Evolutionary conservation across 1,140 invertebrate species (phyloP).

Genomic region (Ctenoplectra terminalis): DNA sequence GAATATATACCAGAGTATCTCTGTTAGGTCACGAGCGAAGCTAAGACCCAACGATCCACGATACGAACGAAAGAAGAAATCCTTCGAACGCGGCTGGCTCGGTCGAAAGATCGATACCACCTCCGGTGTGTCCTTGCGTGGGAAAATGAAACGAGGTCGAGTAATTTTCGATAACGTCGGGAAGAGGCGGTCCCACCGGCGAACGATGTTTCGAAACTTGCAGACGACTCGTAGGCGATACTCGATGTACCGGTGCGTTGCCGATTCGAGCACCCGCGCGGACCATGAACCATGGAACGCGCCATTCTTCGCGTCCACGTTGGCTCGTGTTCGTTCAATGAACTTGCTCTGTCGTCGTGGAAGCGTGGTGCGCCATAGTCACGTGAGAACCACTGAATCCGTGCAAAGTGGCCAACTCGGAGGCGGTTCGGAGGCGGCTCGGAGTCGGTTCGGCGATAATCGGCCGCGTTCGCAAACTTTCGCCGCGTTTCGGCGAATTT

Average conservation of each 20-base stretch:
- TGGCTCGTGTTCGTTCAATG: slow-evolving; percentile 27
- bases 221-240: neutral
- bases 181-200: too few relatives aligned
- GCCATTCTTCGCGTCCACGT: slow-evolving; percentile 6
- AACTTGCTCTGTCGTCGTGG: neutral
- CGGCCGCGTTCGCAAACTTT: neutral
- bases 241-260: neutral
- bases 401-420: slow-evolving; percentile 3
- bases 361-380: neutral
- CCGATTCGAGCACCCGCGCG: neutral
- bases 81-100: neutral
- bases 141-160: slow-evolving; percentile 43
- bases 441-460: neutral
- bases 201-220: slow-evolving; percentile 7
- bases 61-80: slow-evolving; percentile 4
- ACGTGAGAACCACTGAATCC: slow-evolving; percentile 46
- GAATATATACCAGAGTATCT: too few relatives aligned
- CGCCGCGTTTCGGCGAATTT: slow-evolving; percentile 16
- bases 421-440: neutral
- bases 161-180: slow-evolving; percentile 30
- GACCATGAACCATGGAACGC: slow-evolving; percentile 5
- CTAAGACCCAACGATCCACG: too few relatives aligned
- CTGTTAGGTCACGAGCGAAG: too few relatives aligned
- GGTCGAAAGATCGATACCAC: slow-evolving; percentile 13
- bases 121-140: neutral